phyloP scores from a whole-genome alignment of 2,888 invertebrate species.

The Sarcophaga caerulescens region DNA sequence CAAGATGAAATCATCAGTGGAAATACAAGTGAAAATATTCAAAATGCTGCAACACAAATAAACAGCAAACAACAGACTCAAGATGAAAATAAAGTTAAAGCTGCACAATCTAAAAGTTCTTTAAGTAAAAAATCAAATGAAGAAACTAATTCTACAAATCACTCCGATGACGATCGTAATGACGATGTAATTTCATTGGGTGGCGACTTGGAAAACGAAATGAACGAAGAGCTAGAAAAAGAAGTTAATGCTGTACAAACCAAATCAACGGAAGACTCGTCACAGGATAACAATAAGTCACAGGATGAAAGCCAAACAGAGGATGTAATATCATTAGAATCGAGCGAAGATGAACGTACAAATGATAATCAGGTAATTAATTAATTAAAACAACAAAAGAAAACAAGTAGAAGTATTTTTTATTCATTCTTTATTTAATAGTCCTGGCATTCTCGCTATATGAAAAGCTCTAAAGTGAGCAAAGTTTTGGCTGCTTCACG shows the following conservation, averaged over 20 bases:
- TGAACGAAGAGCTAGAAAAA: constrained; percentile 79
- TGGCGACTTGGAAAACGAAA: constrained; percentile 79
- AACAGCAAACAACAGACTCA: background rate
- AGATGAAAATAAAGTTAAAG: background rate
- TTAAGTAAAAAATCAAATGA: constrained; percentile 25
- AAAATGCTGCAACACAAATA: background rate
- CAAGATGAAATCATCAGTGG: background rate
- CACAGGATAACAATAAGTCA: constrained; percentile 53
- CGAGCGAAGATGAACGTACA: constrained; percentile 75
- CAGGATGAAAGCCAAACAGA: constrained; percentile 70
- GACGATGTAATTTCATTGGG: constrained; percentile 80
- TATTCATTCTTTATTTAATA: constrained; percentile 53
- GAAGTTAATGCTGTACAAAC: constrained; percentile 68
- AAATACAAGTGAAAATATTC: constrained; percentile 4
- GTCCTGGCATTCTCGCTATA: constrained; percentile 85
- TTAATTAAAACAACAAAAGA: background rate
- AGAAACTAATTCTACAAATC: constrained; percentile 39
- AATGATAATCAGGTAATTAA: constrained; percentile 71
- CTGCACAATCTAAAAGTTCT: constrained; percentile 7
- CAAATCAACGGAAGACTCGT: constrained; percentile 41
- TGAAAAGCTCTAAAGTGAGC: constrained; percentile 84
- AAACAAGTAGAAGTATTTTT: background rate
- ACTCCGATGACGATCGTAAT: constrained; percentile 77
- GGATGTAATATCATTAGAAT: constrained; percentile 76
- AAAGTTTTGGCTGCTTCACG: constrained; percentile 83